A percentile compares a stretch with the other conserved stretches of the same genome.
phyloP scores from a whole-genome alignment of 2,113 vertebrate species.

The Corythaixoides concolor region DNA sequence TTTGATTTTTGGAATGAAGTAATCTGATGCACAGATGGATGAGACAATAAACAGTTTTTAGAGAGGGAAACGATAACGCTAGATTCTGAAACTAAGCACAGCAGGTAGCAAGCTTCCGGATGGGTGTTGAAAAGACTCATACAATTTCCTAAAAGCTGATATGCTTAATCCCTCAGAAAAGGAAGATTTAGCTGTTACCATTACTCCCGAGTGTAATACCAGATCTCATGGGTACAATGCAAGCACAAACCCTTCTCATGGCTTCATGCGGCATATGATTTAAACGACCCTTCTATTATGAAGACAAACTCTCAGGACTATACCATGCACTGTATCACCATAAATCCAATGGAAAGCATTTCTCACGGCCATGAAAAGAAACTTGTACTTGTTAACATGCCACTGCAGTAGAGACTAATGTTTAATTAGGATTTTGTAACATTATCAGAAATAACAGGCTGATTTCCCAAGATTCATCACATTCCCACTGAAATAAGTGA shows the following conservation, averaged over 20 bases:
- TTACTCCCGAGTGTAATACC: background rate
- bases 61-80: background rate
- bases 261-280: background rate
- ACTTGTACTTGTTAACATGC: background rate
- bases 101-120: background rate
- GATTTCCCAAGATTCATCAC: background rate
- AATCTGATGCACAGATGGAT: conserved; percentile 18
- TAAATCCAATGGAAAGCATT: background rate
- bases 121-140: background rate
- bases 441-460: background rate
- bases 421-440: background rate
- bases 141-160: conserved; percentile 18
- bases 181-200: background rate
- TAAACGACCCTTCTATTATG: background rate
- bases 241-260: background rate
- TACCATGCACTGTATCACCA: background rate
- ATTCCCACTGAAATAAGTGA: background rate
- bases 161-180: background rate
- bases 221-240: background rate
- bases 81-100: conserved; percentile 45
- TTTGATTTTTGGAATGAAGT: conserved; percentile 26
- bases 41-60: conserved; percentile 42
- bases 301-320: background rate
- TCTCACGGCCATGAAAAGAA: background rate
- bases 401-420: background rate